Evolutionary conservation across 1,140 invertebrate genomes (phyloP).

Genomic region (Cyclina sinensis): DNA sequence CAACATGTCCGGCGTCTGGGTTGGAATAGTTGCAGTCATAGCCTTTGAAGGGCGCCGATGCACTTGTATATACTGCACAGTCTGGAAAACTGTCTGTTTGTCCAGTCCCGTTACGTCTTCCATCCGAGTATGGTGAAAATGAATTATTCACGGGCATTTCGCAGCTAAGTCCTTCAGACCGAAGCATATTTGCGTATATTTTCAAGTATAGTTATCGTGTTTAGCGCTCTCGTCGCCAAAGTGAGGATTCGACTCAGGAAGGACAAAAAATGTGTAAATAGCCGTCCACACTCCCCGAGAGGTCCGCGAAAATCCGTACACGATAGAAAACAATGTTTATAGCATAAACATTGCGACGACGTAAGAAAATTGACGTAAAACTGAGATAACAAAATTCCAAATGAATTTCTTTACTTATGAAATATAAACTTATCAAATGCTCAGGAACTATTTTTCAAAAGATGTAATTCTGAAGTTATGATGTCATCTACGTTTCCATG

Average conservation of each 20-base stretch:
- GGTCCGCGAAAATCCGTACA: constrained; percentile 55
- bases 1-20: neutral
- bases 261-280: constrained; percentile 68
- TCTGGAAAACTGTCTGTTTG: neutral
- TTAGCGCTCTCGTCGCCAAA: constrained; percentile 38
- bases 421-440: no score
- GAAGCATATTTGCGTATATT: constrained; percentile 56
- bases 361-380: neutral
- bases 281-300: constrained; percentile 23
- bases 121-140: constrained; percentile 55
- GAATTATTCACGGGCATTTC: constrained; percentile 66
- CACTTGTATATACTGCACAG: constrained; percentile 9
- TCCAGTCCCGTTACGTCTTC: neutral
- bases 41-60: constrained; percentile 18
- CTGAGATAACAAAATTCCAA: neutral
- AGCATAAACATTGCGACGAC: constrained; percentile 7
- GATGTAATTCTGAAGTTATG: neutral
- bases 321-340: constrained; percentile 47
- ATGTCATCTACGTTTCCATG: neutral
- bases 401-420: neutral
- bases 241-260: constrained; percentile 28
- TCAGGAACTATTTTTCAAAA: neutral
- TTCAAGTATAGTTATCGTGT: constrained; percentile 46
- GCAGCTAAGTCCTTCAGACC: constrained; percentile 54
- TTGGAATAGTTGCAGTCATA: constrained; percentile 50